Evolutionary conservation across 2,113 vertebrate species (phyloP), one percentile per base, ranked within the genome.

Genomic region (Zosterops pallidus): DNA sequence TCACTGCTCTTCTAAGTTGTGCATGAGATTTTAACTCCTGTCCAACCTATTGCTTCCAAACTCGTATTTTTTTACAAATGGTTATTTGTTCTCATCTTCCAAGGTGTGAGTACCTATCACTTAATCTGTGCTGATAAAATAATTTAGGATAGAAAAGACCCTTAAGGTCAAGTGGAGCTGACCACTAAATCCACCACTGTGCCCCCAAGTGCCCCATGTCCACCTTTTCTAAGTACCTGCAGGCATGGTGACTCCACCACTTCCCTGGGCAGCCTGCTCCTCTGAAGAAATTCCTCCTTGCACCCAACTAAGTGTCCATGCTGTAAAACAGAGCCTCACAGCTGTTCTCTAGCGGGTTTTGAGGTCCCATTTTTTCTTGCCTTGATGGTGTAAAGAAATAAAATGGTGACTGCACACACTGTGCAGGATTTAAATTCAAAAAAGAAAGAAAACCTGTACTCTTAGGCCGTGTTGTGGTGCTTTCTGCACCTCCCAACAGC

Each of bases 361-460:
- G 39, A 41, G 22, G 19, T 53, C 33, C 1, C 1, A 0, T 29
- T 84, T 89, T 31, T 42, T 60, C 25, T 78, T 0, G 0, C 41
- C 1, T 0, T 16, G 28, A 41, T 7, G 5, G 46, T 53, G 8
- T 28, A 46, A 62, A 26, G 67, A 90, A 77, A 68, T 47, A 14
- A 37, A 76, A 42, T 16, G 14, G 63, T 59, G 25, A 57, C 33
- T 50, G 28, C 7, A 15, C 11, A 25, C 11, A 25, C 24, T 20
- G 14, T 0, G 6, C 11, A 33, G 47, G 9, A n/a, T 67, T 70
- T 42, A n/a, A 68, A 23, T 18, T 15, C 2, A 46, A 15, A 19
- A 65, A 14, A 20, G 19, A 5, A 53, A n/a, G 28, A 35, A 50
- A 55, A 3, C 5, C 6, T 37, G 25, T 19, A 14, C 14, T 9